These are phyloP conservation scores for Xestia ashworthii DNA, from an alignment of 2,888 invertebrate genomes.

Conservation along the genomic window DNA sequence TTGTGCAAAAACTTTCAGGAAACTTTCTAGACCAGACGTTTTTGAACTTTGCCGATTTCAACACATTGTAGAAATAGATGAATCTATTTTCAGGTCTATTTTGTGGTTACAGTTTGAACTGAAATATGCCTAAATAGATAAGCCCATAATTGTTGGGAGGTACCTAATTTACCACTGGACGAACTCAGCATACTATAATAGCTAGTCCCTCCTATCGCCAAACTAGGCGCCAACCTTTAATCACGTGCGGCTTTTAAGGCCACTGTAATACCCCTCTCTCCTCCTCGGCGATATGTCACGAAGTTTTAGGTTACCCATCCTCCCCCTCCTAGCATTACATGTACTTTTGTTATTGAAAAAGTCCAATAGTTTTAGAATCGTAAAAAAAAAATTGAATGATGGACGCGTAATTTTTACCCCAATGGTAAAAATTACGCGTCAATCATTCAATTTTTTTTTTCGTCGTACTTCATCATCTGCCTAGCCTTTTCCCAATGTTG, in stretches of 20 bases:
- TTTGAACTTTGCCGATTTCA: background rate
- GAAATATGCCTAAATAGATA: background rate
- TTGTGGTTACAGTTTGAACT: background rate
- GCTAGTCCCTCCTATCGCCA: background rate
- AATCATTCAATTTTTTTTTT: no score
- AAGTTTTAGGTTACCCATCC: no score
- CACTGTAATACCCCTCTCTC: no score
- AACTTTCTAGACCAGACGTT: conserved; percentile 6
- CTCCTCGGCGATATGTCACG: no score
- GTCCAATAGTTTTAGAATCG: background rate
- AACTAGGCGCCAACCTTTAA: background rate
- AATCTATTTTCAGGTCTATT: background rate
- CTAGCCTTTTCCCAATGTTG: no score
- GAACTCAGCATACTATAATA: background rate
- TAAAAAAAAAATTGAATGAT: background rate
- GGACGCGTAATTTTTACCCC: no score
- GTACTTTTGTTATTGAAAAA: background rate
- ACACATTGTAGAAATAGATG: background rate
- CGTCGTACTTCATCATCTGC: no score
- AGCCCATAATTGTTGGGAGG: background rate
- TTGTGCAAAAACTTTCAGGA: conserved; percentile 3
- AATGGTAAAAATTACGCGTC: no score
- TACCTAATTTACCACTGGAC: background rate
- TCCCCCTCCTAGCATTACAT: background rate
- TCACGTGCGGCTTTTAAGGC: background rate